Conservation (phyloP, 2,113 vertebrate species). For the Malurus melanocephalus region DNA sequence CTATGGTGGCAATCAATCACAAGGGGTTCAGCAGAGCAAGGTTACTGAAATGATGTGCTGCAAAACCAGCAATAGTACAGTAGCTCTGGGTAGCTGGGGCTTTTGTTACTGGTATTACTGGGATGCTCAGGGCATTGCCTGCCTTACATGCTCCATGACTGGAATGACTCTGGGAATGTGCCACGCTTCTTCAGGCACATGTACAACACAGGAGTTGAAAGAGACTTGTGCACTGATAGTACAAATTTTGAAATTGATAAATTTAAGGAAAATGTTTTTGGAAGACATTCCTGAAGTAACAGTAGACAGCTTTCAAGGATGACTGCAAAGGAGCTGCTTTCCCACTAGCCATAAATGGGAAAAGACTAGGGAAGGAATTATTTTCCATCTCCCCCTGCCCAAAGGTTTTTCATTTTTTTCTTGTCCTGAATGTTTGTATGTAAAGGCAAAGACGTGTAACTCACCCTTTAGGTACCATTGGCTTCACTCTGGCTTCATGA, state of each 20-base stretch:
- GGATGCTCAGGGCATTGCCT: neutral
- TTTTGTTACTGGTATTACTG: neutral
- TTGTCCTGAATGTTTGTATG: neutral
- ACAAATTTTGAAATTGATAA: neutral
- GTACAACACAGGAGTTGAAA: neutral
- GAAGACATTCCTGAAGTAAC: neutral
- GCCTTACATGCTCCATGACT: neutral
- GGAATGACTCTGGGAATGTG: neutral
- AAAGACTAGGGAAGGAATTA: neutral
- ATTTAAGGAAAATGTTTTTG: neutral
- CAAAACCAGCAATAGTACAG: neutral
- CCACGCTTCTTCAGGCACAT: neutral
- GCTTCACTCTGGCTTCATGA: neutral
- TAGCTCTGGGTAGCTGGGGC: neutral
- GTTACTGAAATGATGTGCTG: neutral
- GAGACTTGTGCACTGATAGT: neutral
- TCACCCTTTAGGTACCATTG: neutral
- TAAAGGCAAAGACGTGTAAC: neutral
- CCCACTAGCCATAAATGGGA: neutral
- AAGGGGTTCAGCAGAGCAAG: neutral
- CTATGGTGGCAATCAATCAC: conserved; percentile 17
- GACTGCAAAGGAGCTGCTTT: neutral
- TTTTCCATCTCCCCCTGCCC: neutral
- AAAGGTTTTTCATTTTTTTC: neutral
- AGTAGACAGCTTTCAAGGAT: neutral